Conservation (phyloP, 2,797 vertebrate genomes). For the Meda fulgida region DNA sequence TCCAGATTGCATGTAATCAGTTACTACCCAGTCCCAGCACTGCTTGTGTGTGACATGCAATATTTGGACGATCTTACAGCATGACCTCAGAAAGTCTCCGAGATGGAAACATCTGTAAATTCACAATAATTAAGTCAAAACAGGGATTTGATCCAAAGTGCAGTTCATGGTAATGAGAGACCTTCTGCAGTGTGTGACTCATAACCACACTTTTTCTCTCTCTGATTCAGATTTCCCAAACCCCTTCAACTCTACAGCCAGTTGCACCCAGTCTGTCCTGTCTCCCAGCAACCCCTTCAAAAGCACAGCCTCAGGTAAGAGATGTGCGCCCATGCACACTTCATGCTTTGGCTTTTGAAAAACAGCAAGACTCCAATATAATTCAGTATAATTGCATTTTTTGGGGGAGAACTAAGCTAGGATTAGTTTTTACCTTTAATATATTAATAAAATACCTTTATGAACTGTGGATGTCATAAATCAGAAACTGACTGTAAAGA, state of each 20-base stretch:
- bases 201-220: conserved; percentile 2
- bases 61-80: conserved; percentile 12
- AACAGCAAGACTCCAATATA: background rate
- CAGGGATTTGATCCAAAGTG: background rate
- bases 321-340: background rate
- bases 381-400: background rate
- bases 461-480: background rate
- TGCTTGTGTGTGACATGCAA: background rate
- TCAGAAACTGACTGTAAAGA: background rate
- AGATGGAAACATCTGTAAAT: conserved; percentile 35
- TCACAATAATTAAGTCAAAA: conserved; percentile 36
- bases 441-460: background rate
- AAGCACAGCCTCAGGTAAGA: conserved; percentile 81
- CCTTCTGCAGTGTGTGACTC: background rate
- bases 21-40: background rate
- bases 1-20: background rate
- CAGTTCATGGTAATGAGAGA: conserved; percentile 17
- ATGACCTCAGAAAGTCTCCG: conserved; percentile 9
- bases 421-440: background rate
- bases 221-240: conserved; percentile 82
- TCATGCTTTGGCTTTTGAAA: background rate
- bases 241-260: conserved; percentile 79
- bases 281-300: conserved; percentile 91
- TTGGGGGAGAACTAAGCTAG: background rate
- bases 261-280: conserved; percentile 75